Conservation (phyloP, 1,140 invertebrate species). For the Ceratoteleas bidentatus region DNA sequence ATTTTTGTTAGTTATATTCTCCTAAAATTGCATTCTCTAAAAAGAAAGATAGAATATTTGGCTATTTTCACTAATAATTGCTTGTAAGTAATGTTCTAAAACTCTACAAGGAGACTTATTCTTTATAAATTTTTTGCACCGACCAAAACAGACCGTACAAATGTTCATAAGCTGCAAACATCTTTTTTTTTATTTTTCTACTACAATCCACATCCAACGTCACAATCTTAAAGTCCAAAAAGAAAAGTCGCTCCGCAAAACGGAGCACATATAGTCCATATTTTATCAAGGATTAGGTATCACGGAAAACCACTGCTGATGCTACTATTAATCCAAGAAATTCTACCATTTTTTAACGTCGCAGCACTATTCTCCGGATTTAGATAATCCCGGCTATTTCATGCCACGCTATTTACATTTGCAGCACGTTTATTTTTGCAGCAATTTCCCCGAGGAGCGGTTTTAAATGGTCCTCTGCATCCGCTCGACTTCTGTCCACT, state of each 20-base stretch:
- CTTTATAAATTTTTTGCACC: no score
- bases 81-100: no score
- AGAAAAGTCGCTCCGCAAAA: slow-evolving; percentile 11
- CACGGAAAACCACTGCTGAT: slow-evolving; percentile 19
- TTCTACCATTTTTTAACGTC: slow-evolving; percentile 14
- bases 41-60: no score
- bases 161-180: no score
- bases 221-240: no score
- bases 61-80: no score
- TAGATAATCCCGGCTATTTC: slow-evolving; percentile 24
- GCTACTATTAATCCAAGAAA: slow-evolving; percentile 14
- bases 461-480: background rate
- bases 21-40: no score
- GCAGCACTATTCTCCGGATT: slow-evolving; percentile 16
- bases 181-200: no score
- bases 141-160: no score
- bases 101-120: no score
- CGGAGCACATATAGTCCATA: slow-evolving; percentile 9
- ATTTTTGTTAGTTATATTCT: no score
- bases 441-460: background rate
- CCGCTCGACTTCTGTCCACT: background rate
- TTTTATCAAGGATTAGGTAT: slow-evolving; percentile 15
- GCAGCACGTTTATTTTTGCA: background rate
- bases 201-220: no score
- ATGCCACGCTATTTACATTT: slow-evolving; percentile 56